phyloP scores from a whole-genome alignment of 2,113 vertebrate genomes.

The Cavia aperea region DNA sequence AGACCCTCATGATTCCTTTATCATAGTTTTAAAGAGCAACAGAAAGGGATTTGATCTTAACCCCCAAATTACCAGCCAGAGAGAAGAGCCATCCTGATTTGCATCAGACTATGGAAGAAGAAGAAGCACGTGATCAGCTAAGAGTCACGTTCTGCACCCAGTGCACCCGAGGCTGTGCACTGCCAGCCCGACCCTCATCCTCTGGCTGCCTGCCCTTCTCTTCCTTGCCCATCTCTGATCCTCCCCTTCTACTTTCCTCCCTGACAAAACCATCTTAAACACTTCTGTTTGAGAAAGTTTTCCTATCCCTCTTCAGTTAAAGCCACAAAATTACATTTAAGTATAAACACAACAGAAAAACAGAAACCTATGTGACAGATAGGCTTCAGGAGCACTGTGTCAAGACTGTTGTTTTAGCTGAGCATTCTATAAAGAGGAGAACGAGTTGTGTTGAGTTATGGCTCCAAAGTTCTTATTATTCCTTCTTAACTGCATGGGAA shows the following conservation, averaged over 20 bases:
- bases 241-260: background rate
- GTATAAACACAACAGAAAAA: background rate
- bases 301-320: background rate
- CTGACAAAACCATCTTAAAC: background rate
- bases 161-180: fast-evolving
- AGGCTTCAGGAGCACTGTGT: background rate
- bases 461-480: background rate
- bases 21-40: constrained; percentile 40
- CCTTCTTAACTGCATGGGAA: background rate
- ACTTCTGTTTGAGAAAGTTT: background rate
- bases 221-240: background rate
- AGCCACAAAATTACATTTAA: constrained; percentile 3
- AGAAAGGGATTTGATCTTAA: constrained; percentile 56
- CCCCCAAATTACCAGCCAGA: constrained; percentile 40
- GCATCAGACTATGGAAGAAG: background rate
- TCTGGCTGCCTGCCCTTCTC: background rate
- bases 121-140: background rate
- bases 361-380: background rate
- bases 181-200: background rate
- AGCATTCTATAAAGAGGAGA: background rate
- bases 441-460: background rate
- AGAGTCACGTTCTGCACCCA: background rate
- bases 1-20: constrained; percentile 49
- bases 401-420: background rate
- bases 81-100: background rate